These are phyloP conservation scores for Catostylus mosaicus DNA, from an alignment of 30 jellyfish, hydroid and myxozoan genomes.

Conservation along the genomic window DNA sequence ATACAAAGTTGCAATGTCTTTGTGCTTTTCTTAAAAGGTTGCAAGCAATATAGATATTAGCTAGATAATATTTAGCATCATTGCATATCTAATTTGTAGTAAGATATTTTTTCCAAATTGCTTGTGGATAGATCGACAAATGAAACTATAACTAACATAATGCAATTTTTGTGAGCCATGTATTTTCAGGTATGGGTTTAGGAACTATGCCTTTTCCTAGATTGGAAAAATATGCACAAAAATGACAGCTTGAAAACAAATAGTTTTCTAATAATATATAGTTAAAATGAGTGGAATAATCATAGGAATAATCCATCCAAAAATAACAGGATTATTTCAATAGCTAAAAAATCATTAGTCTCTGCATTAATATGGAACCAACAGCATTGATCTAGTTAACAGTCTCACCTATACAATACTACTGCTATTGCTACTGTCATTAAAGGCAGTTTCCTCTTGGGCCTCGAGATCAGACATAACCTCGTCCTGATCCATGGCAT, in stretches of 20 bases:
- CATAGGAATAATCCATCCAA: background rate
- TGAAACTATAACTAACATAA: too few species aligned
- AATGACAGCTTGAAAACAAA: background rate
- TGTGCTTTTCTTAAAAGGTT: too few species aligned
- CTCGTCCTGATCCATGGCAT: slow-evolving; percentile 50
- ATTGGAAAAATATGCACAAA: background rate
- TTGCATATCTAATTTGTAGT: too few species aligned
- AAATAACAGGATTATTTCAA: background rate
- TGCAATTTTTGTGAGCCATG: too few species aligned
- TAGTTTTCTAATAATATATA: background rate
- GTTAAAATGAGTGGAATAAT: background rate
- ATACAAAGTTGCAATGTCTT: too few species aligned
- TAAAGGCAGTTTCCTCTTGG: slow-evolving; percentile 21
- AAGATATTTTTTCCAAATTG: too few species aligned
- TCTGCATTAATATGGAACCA: background rate
- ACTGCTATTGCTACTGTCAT: slow-evolving; percentile 38
- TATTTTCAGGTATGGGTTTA: too few species aligned
- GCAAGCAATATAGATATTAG: too few species aligned
- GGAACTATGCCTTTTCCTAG: too few species aligned
- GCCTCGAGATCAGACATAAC: slow-evolving; percentile 64
- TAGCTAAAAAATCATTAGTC: background rate
- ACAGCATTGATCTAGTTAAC: background rate
- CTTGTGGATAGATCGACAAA: too few species aligned
- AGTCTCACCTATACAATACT: slow-evolving; percentile 21
- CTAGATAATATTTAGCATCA: too few species aligned